Percentiles rank a stretch among this genome's conserved stretches.
Evolutionary conservation across 37 sponge, comb jelly and placozoan genomes (phyloP).

Genomic region (Mnemiopsis leidyi): DNA sequence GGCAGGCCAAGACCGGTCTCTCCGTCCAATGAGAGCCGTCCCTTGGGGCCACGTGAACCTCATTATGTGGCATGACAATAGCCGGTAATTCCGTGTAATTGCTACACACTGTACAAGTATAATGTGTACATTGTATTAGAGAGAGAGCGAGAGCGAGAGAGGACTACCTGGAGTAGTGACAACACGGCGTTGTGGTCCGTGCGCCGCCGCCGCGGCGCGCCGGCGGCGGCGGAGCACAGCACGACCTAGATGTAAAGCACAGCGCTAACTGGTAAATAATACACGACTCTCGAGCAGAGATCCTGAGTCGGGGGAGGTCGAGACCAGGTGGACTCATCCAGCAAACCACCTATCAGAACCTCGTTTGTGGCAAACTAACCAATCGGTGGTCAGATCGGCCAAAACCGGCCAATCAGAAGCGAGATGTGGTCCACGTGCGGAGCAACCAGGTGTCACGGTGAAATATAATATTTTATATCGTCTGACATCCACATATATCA

Average conservation of each 20-base stretch:
- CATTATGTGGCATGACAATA: neutral
- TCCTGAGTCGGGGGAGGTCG: too few relatives aligned
- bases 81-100: neutral
- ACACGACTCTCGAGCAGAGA: neutral
- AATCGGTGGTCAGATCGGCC: neutral
- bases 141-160: neutral
- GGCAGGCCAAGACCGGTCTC: neutral
- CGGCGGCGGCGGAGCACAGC: neutral
- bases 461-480: constrained; percentile 59
- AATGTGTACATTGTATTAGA: neutral
- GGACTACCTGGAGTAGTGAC: neutral
- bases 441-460: constrained; percentile 42
- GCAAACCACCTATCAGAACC: neutral
- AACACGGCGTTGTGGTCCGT: neutral
- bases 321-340: neutral
- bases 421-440: neutral
- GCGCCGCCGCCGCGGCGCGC: neutral
- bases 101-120: neutral
- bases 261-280: neutral
- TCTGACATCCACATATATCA: neutral
- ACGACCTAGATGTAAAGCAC: neutral
- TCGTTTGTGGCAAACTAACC: neutral
- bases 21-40: neutral
- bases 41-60: neutral
- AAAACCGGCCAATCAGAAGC: neutral